Base-by-base conservation (phyloP, 2,888 invertebrate species). In the Xylota sylvarum region DNA sequence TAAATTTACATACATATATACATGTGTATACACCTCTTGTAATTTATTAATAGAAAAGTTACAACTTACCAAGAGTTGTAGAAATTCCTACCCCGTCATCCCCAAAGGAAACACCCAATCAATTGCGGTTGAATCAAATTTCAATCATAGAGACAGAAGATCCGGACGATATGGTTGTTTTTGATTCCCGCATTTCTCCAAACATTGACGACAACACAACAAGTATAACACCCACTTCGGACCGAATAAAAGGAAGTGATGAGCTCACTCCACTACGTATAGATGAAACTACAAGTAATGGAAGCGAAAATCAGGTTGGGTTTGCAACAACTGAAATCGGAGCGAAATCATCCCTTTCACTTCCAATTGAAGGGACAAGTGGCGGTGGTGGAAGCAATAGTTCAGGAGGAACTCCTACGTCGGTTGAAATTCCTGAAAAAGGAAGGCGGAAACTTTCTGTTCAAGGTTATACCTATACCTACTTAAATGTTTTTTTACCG, bases 391-490 rank as follows among this genome's bases (percentile, higher is more conserved):
- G 89, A 76, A 90, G 89, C 74, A 90, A 90, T 79, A 90, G 90
- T 37, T 89, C 84, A 9, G 81, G 82, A 35, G 90, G 89, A 64
- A 91, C 88, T 74, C 88, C 90, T 58, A 88, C 88, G 0, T 90
- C 91, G 1, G 79, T 89, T 70, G 92, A 92, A 46, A 89, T 90
- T 27, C 90, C 91, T 5, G 91, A 92, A 35, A 90, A 91, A 72
- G 90, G 90, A 19, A 89, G 91, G 14, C 89, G 92, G 46, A 93
- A 92, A 87, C 88, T 93, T 80, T 93, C 93, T 14, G 93, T 93
- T 35, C 93, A 93, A 89, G 93, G 93, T 92, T 81, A 56, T 17
- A 32, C 12, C 19, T 27, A 19, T 0, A 46, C 37, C 10, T 17
- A 2, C 4, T 5, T 0, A n/a, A n/a, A n/a, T n/a, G 17, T 5